These are phyloP conservation scores for Drosophila rufa DNA, from an alignment of 1,140 invertebrate genomes.

Conservation along the genomic window DNA sequence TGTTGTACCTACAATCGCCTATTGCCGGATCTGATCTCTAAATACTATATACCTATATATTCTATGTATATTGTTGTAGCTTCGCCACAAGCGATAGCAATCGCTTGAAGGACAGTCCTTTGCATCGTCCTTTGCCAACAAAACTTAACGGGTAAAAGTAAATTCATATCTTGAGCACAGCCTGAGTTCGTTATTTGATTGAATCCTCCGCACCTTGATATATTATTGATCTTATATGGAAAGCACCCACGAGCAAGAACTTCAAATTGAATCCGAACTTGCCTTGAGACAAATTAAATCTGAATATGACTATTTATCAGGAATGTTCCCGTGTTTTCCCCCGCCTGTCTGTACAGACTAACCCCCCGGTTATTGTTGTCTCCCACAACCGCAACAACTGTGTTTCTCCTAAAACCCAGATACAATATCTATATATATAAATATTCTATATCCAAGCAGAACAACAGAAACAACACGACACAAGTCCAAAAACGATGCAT, in stretches of 20 bases:
- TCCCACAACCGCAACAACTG: constrained; percentile 62
- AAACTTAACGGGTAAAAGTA: constrained; percentile 85
- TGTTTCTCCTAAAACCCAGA: constrained; percentile 41
- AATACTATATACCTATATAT: constrained; percentile 72
- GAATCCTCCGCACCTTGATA: constrained; percentile 59
- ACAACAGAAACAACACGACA: constrained; percentile 61
- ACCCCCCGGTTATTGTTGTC: constrained; percentile 67
- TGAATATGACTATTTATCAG: constrained; percentile 43
- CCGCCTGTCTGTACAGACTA: constrained; percentile 66
- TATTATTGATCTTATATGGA: constrained; percentile 22
- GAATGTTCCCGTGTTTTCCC: constrained; percentile 51
- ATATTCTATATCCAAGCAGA: constrained; percentile 24
- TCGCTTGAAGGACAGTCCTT: constrained; percentile 84
- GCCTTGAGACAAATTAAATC: constrained; percentile 55
- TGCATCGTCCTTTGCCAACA: constrained; percentile 84
- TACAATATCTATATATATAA: constrained; percentile 34
- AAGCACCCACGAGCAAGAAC: constrained; percentile 44
- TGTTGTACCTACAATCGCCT: constrained; percentile 68
- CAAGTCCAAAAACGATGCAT: constrained; percentile 51
- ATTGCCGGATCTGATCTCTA: constrained; percentile 40
- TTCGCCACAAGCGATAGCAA: constrained; percentile 81
- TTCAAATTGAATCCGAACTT: constrained; percentile 58
- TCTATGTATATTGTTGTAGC: constrained; percentile 83
- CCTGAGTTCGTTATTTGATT: constrained; percentile 63
- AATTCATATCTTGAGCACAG: constrained; percentile 78